These are phyloP conservation scores for Heliconius congener DNA, from an alignment of 1,140 invertebrate species.

Conservation along the genomic window DNA sequence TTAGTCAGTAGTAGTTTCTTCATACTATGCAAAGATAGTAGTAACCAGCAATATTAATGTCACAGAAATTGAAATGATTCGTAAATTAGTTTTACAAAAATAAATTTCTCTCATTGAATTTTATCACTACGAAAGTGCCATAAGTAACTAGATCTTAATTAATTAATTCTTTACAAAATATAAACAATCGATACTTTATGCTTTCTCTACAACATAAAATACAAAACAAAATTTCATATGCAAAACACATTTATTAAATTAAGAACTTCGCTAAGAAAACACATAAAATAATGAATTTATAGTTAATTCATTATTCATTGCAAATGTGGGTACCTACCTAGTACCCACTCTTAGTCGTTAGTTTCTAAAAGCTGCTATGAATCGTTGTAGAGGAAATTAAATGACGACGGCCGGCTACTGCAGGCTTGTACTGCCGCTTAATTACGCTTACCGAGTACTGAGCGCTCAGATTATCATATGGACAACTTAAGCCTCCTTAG, in stretches of 20 bases:
- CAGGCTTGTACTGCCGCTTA: slow-evolving; percentile 47
- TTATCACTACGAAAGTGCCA: too few relatives aligned
- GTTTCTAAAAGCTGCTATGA: slow-evolving; percentile 41
- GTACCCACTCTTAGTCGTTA: slow-evolving; percentile 9
- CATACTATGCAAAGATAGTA: too few relatives aligned
- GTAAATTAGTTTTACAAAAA: too few relatives aligned
- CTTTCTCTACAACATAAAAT: neutral
- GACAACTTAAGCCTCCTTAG: slow-evolving; percentile 28
- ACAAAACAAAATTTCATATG: neutral
- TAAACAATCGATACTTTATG: neutral
- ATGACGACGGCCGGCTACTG: slow-evolving; percentile 45
- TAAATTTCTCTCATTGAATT: too few relatives aligned
- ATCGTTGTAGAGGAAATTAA: slow-evolving; percentile 58
- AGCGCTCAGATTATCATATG: slow-evolving; percentile 25
- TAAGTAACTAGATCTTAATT: too few relatives aligned
- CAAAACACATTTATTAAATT: neutral
- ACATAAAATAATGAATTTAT: slow-evolving; percentile 26
- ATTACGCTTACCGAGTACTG: slow-evolving; percentile 45
- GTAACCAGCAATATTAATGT: too few relatives aligned
- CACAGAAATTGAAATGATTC: too few relatives aligned
- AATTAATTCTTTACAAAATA: too few relatives aligned
- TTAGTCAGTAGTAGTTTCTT: too few relatives aligned
- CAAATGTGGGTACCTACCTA: slow-evolving; percentile 9
- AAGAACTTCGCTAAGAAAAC: slow-evolving; percentile 7
- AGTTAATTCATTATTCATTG: slow-evolving; percentile 24